These are phyloP conservation scores for Onthophagus taurus DNA, from an alignment of 1,140 invertebrate genomes.

Conservation along the genomic window DNA sequence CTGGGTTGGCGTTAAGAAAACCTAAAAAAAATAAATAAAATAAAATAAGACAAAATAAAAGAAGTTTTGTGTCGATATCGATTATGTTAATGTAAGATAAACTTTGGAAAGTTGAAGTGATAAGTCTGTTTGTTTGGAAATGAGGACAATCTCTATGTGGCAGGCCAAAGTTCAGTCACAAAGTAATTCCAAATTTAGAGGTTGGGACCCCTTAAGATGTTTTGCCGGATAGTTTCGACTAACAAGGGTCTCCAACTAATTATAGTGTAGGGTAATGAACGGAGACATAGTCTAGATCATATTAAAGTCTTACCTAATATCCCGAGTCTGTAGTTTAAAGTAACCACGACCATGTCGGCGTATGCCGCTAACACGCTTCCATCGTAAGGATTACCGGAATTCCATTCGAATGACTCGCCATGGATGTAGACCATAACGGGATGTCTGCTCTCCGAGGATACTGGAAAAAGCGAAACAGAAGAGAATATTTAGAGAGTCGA, in stretches of 20 bases:
- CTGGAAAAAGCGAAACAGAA: conserved; percentile 40
- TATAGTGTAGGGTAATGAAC: conserved; percentile 10
- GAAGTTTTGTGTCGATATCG: not conserved
- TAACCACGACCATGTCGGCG: conserved; percentile 89
- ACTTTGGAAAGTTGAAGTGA: not conserved
- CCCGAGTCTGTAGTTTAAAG: conserved; percentile 94
- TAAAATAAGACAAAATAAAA: not conserved
- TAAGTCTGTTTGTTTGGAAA: not conserved
- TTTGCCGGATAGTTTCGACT: conserved; percentile 4
- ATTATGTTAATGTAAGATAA: not conserved
- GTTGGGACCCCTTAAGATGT: too few relatives aligned
- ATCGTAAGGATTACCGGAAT: conserved; percentile 92
- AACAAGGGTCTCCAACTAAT: conserved; percentile 9
- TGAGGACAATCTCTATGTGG: not conserved
- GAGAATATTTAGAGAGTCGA: conserved; percentile 3
- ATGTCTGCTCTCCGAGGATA: conserved; percentile 51
- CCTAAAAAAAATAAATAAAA: conserved; percentile 43
- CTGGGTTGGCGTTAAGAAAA: conserved; percentile 77
- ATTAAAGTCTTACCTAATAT: conserved; percentile 71
- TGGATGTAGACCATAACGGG: conserved; percentile 93
- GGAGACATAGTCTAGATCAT: conserved; percentile 1
- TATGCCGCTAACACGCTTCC: conserved; percentile 88
- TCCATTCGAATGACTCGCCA: conserved; percentile 94
- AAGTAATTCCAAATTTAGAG: too few relatives aligned
- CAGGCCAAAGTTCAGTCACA: not conserved